Evolutionary conservation across 1,140 invertebrate genomes (phyloP).

Genomic region (Pentalonia nigronervosa): DNA sequence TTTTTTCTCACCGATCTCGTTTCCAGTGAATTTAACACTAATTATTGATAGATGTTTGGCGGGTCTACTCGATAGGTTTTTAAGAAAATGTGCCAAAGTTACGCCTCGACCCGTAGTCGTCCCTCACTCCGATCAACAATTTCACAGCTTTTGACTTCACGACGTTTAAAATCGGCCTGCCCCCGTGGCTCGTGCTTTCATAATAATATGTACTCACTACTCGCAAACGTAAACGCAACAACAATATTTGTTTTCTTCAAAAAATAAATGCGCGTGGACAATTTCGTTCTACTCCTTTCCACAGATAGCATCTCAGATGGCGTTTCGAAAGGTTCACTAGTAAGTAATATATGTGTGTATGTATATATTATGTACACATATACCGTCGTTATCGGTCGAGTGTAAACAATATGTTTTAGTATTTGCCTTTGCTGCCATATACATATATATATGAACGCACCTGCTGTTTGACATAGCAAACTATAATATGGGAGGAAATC

Average conservation of each 20-base stretch:
- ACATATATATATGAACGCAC: background rate
- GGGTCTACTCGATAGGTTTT: background rate
- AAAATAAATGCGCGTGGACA: background rate
- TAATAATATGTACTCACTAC: background rate
- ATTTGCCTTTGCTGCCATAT: background rate
- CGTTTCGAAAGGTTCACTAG: background rate
- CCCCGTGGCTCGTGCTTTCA: background rate
- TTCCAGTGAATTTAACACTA: background rate
- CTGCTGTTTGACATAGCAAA: background rate
- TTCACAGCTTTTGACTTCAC: background rate
- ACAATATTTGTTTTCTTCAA: background rate
- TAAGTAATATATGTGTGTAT: background rate
- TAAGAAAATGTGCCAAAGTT: background rate
- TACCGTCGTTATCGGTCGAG: background rate
- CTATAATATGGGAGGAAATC: background rate
- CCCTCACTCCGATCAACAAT: background rate
- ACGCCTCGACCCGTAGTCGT: rapidly evolving
- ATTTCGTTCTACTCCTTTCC: background rate
- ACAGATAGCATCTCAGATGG: background rate
- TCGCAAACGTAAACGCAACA: background rate
- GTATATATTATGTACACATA: background rate
- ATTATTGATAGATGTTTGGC: background rate
- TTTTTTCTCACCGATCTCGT: background rate
- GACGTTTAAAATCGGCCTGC: background rate
- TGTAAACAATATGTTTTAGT: conserved; percentile 12